phyloP scores from a whole-genome alignment of 1,140 invertebrate genomes.

The Oryzaephilus surinamensis region DNA sequence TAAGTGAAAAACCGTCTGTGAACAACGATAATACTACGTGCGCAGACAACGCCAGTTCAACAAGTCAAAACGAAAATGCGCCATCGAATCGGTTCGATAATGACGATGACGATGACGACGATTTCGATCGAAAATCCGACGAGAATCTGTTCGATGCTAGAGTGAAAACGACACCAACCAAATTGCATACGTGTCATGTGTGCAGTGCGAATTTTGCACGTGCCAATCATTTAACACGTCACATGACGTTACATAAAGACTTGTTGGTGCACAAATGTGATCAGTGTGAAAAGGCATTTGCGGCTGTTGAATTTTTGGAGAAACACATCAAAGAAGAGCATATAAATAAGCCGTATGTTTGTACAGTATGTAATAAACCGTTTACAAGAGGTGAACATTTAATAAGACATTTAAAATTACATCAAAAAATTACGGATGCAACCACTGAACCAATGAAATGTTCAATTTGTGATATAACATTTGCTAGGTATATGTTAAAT shows the following conservation, averaged over 20 bases:
- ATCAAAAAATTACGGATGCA: constrained; percentile 20
- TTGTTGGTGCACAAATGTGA: constrained; percentile 33
- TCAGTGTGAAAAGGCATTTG: constrained; percentile 32
- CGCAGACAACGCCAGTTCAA: too few species aligned
- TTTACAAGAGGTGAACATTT: constrained; percentile 34
- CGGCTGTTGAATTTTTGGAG: constrained; percentile 36
- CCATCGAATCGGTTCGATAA: too few species aligned
- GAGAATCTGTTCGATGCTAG: not conserved
- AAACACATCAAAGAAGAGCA: constrained; percentile 52
- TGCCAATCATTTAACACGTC: constrained; percentile 31
- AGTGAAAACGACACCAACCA: constrained; percentile 6
- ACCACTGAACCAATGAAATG: constrained; percentile 28
- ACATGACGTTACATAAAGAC: constrained; percentile 33
- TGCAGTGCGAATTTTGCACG: constrained; percentile 29
- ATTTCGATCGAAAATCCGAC: not conserved
- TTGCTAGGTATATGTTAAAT: constrained; percentile 22
- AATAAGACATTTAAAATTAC: constrained; percentile 38
- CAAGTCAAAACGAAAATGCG: too few species aligned
- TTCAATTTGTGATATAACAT: constrained; percentile 31
- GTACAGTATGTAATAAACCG: constrained; percentile 44
- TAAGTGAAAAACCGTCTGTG: too few species aligned
- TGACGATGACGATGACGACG: not conserved
- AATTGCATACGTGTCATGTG: constrained; percentile 31
- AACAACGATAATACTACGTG: too few species aligned
- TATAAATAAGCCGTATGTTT: constrained; percentile 52